Evolutionary conservation across 2,113 vertebrate genomes (phyloP).

Genomic region (Leucosticte australis): DNA sequence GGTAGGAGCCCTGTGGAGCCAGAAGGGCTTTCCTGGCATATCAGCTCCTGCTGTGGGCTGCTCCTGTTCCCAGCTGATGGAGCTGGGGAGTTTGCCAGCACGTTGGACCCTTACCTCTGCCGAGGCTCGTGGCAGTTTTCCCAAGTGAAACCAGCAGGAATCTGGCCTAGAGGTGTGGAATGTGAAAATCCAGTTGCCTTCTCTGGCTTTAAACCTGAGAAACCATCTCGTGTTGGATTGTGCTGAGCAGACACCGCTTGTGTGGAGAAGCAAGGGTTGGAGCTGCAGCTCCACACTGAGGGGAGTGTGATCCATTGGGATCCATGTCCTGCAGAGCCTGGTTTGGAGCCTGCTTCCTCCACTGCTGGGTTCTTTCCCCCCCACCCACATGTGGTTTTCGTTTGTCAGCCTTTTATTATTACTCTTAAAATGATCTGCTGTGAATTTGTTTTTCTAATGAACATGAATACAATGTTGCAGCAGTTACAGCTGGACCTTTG

Average conservation of each 20-base stretch:
- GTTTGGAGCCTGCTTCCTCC: background rate
- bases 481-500: background rate
- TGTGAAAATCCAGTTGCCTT: background rate
- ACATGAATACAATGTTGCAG: background rate
- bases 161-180: background rate
- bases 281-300: background rate
- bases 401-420: conserved; percentile 56
- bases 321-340: background rate
- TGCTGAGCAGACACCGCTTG: background rate
- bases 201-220: background rate
- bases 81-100: background rate
- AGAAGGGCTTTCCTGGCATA: background rate
- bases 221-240: background rate
- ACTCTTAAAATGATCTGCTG: conserved; percentile 45
- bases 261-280: background rate
- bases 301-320: background rate
- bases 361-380: background rate
- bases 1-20: background rate
- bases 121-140: background rate
- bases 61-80: background rate
- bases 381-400: background rate
- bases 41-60: rapidly evolving
- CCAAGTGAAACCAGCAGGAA: background rate
- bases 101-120: background rate
- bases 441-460: conserved; percentile 51